Conservation (phyloP, 2,113 vertebrate species). For the Elephantulus edwardii region DNA sequence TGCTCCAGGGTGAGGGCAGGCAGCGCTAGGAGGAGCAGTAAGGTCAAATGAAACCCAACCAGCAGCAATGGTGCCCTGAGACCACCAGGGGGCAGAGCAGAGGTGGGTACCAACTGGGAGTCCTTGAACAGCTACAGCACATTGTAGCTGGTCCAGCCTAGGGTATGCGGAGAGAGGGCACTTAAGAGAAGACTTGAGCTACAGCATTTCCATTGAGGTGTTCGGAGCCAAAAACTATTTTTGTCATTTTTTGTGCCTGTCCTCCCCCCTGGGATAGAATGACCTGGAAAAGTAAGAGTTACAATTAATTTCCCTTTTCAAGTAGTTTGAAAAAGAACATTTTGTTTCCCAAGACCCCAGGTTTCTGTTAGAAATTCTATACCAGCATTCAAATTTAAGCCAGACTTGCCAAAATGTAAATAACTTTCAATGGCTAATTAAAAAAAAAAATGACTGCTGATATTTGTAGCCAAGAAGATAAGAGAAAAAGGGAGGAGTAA, state of each 20-base stretch:
- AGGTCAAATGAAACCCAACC: neutral
- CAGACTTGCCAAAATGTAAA: conserved; percentile 77
- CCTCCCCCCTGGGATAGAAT: neutral
- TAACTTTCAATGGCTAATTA: conserved; percentile 73
- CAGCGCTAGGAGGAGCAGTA: neutral
- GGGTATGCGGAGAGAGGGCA: neutral
- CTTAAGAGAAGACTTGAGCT: neutral
- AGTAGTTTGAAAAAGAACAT: conserved; percentile 49
- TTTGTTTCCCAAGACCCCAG: conserved; percentile 34
- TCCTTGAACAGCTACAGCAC: neutral
- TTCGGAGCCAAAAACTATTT: conserved; percentile 28
- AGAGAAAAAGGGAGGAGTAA: conserved; percentile 22
- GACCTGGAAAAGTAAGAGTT: conserved; percentile 53
- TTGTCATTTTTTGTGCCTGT: conserved; percentile 38
- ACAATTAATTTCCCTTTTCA: conserved; percentile 52
- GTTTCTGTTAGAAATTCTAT: conserved; percentile 58
- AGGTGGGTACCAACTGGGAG: neutral
- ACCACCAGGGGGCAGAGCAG: conserved; percentile 51
- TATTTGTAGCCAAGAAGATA: conserved; percentile 76
- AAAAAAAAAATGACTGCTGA: conserved; percentile 79
- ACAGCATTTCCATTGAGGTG: neutral
- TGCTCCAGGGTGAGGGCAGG: neutral
- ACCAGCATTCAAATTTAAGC: conserved; percentile 54
- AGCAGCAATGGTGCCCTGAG: neutral
- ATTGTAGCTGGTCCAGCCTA: neutral